Evolutionary conservation across 2,888 invertebrate species (phyloP).

Genomic region (Scrobipalpa costella): DNA sequence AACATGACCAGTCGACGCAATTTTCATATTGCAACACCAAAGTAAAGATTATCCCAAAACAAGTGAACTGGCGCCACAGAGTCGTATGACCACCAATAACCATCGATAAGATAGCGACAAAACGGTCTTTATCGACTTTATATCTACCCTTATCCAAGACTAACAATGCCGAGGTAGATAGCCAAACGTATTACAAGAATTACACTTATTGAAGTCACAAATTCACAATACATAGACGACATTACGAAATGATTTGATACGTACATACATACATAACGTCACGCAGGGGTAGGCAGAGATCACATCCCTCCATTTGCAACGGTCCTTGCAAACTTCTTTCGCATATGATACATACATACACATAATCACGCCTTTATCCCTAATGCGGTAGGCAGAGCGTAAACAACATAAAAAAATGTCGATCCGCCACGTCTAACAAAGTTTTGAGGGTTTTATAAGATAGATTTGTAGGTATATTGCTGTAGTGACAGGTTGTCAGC

Average conservation of each 20-base stretch:
- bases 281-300: too few species aligned
- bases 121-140: slow-evolving; percentile 32
- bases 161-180: slow-evolving; percentile 40
- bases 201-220: background rate
- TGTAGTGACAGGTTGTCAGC: too few species aligned
- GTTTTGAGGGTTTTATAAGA: too few species aligned
- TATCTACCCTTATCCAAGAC: slow-evolving; percentile 44
- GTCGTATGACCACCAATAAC: slow-evolving; percentile 51
- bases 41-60: slow-evolving; percentile 8
- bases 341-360: too few species aligned
- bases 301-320: too few species aligned
- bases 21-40: background rate
- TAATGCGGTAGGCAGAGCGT: too few species aligned
- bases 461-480: too few species aligned
- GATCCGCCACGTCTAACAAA: too few species aligned
- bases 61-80: slow-evolving; percentile 56
- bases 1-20: background rate
- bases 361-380: too few species aligned
- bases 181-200: slow-evolving; percentile 13
- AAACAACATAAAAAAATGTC: too few species aligned
- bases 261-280: too few species aligned
- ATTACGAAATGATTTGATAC: slow-evolving; percentile 1
- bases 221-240: background rate
- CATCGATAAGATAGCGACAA: slow-evolving; percentile 46
- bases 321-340: too few species aligned